Base-by-base conservation (phyloP, 2,888 invertebrate genomes). In the Latrodectus elegans region DNA sequence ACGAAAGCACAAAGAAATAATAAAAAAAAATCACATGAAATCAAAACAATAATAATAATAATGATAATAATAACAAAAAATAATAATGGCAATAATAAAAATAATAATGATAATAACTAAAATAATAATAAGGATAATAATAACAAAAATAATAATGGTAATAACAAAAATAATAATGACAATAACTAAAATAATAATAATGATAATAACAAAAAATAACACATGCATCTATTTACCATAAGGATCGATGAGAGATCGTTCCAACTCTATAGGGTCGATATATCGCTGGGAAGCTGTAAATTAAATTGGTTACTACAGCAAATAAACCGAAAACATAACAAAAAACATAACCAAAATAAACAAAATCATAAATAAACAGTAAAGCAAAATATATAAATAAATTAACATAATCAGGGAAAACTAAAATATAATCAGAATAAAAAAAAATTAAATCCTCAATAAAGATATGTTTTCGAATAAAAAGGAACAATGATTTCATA, bases 271-370 rank as follows among this genome's bases (percentile, higher is more conserved):
- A 14, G 76, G 77, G 71, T 87, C 86, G 17, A 82, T 72, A 67
- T 72, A 87, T 52, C 86, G 76, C n/a, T 84, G 84, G 51, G 81
- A 68, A 77, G 77, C 86, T 87, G 86, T 67, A 86, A 86, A 87
- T 81, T 68, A 87, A 87, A 87, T 70, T 82, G 64, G 60, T 70
- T 15, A 70, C 82, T 82, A 82, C 65, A 82, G 82, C 68, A 82
- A 82, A 82, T 51, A 71, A 79, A 74, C 38, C 38, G 68, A 77
- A 15, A 68, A 8, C 26, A 79, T 55, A 68, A 67, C 77, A 68
- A 55, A 17, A 68, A 60, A n/a, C 1, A 60, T n/a, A 60, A 14
- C 14, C 12, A 76, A 38, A 72, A 67, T 17, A 80, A 80, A 38
- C n/a, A 72, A 72, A 80, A 71, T 79, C 6, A 79, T 52, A 55